phyloP scores from a whole-genome alignment of 2,797 vertebrate species.

The Chaetophractus vellerosus region DNA sequence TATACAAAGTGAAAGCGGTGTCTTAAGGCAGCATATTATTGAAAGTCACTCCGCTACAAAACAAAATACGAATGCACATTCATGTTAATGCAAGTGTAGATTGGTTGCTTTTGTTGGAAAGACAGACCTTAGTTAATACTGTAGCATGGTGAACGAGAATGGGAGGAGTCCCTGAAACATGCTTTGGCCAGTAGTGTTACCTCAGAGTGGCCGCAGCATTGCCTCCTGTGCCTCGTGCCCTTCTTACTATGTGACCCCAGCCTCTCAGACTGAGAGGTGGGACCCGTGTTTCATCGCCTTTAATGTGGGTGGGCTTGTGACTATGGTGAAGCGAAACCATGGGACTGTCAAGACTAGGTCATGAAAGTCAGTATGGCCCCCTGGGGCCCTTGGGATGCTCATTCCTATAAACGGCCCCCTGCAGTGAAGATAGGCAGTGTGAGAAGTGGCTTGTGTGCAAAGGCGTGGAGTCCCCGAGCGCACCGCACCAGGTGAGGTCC shows the following conservation, averaged over 20 bases:
- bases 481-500: too few relatives aligned
- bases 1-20: not conserved
- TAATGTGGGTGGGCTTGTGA: too few relatives aligned
- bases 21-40: not conserved
- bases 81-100: not conserved
- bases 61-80: not conserved
- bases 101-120: not conserved
- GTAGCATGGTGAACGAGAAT: not conserved
- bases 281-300: not conserved
- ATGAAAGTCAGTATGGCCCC: not conserved
- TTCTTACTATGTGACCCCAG: not conserved
- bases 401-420: not conserved
- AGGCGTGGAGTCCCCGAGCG: fast-evolving
- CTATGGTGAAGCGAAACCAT: not conserved
- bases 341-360: too few relatives aligned
- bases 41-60: not conserved
- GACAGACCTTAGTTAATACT: not conserved
- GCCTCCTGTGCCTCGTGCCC: not conserved
- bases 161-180: not conserved
- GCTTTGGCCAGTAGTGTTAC: not conserved
- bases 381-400: not conserved
- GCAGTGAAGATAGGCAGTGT: too few relatives aligned
- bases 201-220: not conserved
- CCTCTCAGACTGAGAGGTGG: not conserved
- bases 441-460: fast-evolving